A percentile compares a stretch with the other conserved stretches of the same genome.
phyloP scores from a whole-genome alignment of 1,140 invertebrate genomes.

The Cephus cinctus region DNA sequence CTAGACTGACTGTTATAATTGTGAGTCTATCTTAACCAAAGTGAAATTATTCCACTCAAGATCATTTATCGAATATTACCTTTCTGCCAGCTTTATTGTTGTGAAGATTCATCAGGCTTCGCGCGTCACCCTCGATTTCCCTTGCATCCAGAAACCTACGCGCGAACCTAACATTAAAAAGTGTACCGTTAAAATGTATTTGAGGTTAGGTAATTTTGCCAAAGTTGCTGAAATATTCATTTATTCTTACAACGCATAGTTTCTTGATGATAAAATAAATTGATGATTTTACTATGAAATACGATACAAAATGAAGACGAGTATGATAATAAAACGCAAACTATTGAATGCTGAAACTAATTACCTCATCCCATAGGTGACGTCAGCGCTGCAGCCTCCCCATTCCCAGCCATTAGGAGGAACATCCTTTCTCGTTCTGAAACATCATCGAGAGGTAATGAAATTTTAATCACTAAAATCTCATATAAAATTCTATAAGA shows the following conservation, averaged over 20 bases:
- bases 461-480: constrained; percentile 6
- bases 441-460: background rate
- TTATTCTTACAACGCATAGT: constrained; percentile 6
- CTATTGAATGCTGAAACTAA: constrained; percentile 2
- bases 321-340: constrained; percentile 11
- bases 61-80: too few relatives aligned
- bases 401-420: constrained; percentile 70
- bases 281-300: constrained; percentile 3
- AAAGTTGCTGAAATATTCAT: constrained; percentile 12
- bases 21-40: too few relatives aligned
- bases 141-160: constrained; percentile 81
- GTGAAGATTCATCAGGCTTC: constrained; percentile 94
- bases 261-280: constrained; percentile 14
- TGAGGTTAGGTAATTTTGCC: background rate
- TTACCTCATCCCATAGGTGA: constrained; percentile 71
- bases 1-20: too few relatives aligned
- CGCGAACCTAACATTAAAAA: constrained; percentile 60
- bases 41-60: too few relatives aligned
- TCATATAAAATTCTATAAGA: constrained; percentile 1
- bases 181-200: constrained; percentile 30
- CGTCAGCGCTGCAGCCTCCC: constrained; percentile 85
- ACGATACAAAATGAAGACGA: background rate
- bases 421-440: constrained; percentile 42
- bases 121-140: constrained; percentile 78
- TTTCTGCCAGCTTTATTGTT: constrained; percentile 93